Conservation (phyloP, 2,888 invertebrate species). For the Tiliacea citrago region DNA sequence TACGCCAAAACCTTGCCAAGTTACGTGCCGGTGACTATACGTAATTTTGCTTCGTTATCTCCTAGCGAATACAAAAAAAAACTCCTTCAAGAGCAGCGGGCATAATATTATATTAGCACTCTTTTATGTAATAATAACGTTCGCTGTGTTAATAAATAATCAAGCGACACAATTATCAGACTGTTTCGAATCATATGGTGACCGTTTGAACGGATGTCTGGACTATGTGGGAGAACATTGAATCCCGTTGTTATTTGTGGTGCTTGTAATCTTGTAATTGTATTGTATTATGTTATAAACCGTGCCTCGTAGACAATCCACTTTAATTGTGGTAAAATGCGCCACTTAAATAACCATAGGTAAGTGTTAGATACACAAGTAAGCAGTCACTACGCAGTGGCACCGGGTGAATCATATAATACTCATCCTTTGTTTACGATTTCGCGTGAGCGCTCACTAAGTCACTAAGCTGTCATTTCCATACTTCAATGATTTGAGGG, state of each 20-base stretch:
- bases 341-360: conserved; percentile 77
- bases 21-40: too few species aligned
- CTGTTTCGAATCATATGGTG: conserved; percentile 57
- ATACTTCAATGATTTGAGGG: conserved; percentile 55
- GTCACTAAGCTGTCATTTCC: conserved; percentile 47
- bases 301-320: conserved; percentile 47
- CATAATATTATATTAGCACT: not conserved
- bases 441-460: conserved; percentile 65
- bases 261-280: too few species aligned
- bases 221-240: conserved; percentile 83
- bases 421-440: conserved; percentile 76
- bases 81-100: not conserved
- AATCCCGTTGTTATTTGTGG: conserved; percentile 69
- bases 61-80: not conserved
- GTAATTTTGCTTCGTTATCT: conserved; percentile 8
- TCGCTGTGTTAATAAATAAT: conserved; percentile 36
- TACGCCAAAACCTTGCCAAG: too few species aligned
- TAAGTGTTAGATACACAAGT: conserved; percentile 69
- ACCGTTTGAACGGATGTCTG: conserved; percentile 71
- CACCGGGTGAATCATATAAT: conserved; percentile 79
- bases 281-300: too few species aligned
- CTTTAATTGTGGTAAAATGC: conserved; percentile 72
- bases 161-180: conserved; percentile 51
- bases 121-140: conserved; percentile 8
- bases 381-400: conserved; percentile 72